phyloP scores from a whole-genome alignment of 2,797 vertebrate species.

The Dendrocincla tyrannina region DNA sequence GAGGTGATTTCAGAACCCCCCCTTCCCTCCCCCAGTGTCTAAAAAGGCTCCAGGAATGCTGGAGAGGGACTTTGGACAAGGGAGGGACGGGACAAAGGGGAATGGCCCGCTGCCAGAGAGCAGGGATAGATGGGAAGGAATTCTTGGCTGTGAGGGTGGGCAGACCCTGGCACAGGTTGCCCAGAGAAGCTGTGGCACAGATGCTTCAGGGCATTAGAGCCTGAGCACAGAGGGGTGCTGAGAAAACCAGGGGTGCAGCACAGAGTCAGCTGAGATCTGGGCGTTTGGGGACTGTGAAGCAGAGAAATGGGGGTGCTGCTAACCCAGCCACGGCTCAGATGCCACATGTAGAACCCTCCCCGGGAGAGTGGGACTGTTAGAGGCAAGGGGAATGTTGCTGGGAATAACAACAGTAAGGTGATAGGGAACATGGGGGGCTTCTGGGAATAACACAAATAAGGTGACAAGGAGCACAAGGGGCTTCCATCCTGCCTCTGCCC shows the following conservation, averaged over 20 bases:
- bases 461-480: not conserved
- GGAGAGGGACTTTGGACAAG: not conserved
- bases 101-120: not conserved
- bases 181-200: not conserved
- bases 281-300: no score
- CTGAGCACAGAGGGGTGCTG: not conserved
- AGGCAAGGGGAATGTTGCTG: not conserved
- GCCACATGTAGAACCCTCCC: not conserved
- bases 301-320: not conserved
- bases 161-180: not conserved
- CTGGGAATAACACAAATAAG: not conserved
- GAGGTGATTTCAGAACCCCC: not conserved
- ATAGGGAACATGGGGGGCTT: not conserved
- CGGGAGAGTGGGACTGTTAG: not conserved
- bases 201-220: not conserved
- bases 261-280: not conserved
- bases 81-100: not conserved
- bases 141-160: not conserved
- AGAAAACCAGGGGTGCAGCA: not conserved
- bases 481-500: not conserved
- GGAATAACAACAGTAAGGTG: not conserved
- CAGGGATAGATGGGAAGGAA: not conserved
- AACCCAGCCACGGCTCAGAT: not conserved
- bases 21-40: not conserved
- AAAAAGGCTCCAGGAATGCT: not conserved